phyloP scores from a whole-genome alignment of 2,888 invertebrate species.

The Liopterus haemorrhoidalis region DNA sequence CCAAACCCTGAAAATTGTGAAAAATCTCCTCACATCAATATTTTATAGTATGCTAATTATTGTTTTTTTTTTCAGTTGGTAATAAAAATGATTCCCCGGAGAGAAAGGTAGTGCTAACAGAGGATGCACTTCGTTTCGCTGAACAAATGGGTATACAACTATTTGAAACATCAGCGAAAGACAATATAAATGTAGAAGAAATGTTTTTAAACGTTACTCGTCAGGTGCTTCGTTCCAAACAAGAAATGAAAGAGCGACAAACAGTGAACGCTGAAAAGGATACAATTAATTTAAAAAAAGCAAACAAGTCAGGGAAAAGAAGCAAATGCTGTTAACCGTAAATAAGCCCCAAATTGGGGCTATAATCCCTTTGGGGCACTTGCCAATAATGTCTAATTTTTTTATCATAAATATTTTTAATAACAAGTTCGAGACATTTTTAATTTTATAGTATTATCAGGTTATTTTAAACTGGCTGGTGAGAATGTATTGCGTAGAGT shows the following conservation, averaged over 20 bases:
- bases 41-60: too few species aligned
- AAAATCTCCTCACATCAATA: too few species aligned
- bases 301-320: constrained; percentile 56
- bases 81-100: constrained; percentile 95
- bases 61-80: constrained; percentile 66
- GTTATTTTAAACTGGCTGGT: too few species aligned
- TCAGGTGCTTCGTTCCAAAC: constrained; percentile 80
- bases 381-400: too few species aligned
- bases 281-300: constrained; percentile 66
- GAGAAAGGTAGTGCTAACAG: constrained; percentile 91
- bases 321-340: constrained; percentile 56
- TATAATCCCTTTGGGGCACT: too few species aligned
- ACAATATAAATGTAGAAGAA: constrained; percentile 98
- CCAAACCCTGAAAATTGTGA: too few species aligned
- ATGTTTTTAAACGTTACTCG: constrained; percentile 73
- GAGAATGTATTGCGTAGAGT: too few species aligned
- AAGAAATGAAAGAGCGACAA: constrained; percentile 71
- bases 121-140: constrained; percentile 95
- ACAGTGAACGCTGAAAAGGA: constrained; percentile 60
- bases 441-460: too few species aligned
- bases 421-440: too few species aligned
- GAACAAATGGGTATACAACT: constrained; percentile 95
- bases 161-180: constrained; percentile 98
- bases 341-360: too few species aligned
- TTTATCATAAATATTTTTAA: too few species aligned